phyloP scores from a whole-genome alignment of 2,888 invertebrate species.

The Belgica antarctica region DNA sequence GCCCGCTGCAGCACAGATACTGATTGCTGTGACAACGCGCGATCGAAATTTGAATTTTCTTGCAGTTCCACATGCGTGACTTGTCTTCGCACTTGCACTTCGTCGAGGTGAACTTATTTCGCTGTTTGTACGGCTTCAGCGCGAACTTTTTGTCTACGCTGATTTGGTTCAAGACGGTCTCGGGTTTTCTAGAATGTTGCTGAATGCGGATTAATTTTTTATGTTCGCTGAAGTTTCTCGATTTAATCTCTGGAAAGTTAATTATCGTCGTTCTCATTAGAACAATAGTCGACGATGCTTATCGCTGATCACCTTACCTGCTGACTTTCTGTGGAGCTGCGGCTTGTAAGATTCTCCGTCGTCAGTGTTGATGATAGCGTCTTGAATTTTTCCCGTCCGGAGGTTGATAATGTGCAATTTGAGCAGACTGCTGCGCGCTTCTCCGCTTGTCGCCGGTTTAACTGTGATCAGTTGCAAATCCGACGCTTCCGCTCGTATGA shows the following conservation, averaged over 20 bases:
- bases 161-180: constrained; percentile 22
- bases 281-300: neutral
- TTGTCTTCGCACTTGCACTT: constrained; percentile 37
- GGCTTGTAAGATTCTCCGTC: too few relatives aligned
- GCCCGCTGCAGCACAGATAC: constrained; percentile 15
- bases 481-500: neutral
- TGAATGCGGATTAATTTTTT: constrained; percentile 32
- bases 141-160: constrained; percentile 12
- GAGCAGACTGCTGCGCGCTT: neutral
- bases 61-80: constrained; percentile 24
- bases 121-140: constrained; percentile 25
- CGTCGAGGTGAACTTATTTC: constrained; percentile 31
- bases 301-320: neutral
- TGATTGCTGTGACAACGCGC: constrained; percentile 28
- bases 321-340: neutral
- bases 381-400: constrained; percentile 37
- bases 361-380: constrained; percentile 21
- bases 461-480: constrained; percentile 5
- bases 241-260: neutral
- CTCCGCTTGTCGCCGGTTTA: neutral
- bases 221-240: neutral
- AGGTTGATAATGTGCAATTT: constrained; percentile 38
- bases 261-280: neutral
- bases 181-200: constrained; percentile 12
- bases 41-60: constrained; percentile 40